Percentiles rank a stretch among this genome's conserved stretches.
These are phyloP conservation scores for Dendrolimus houi DNA, from an alignment of 2,888 invertebrate genomes.

Conservation along the genomic window DNA sequence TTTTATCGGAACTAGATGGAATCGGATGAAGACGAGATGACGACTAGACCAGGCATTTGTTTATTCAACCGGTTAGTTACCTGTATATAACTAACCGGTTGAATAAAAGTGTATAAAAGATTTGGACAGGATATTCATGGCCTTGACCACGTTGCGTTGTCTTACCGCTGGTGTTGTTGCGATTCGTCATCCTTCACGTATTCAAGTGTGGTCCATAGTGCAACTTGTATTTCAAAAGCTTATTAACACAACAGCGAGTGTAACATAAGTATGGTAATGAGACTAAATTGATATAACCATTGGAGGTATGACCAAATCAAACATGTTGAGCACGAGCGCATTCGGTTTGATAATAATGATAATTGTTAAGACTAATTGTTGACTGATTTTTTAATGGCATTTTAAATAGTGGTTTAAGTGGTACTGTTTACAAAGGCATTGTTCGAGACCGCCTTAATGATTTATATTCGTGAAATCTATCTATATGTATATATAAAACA, in stretches of 20 bases:
- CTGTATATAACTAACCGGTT: too few species aligned
- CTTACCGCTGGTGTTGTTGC: not conserved
- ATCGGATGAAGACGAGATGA: too few species aligned
- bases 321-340: constrained; percentile 35
- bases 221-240: constrained; percentile 12
- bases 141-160: too few species aligned
- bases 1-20: too few species aligned
- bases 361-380: constrained; percentile 44
- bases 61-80: too few species aligned
- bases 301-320: constrained; percentile 41
- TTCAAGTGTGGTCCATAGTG: constrained; percentile 30
- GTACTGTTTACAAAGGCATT: too few species aligned
- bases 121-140: too few species aligned
- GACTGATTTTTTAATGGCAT: constrained; percentile 1
- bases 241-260: constrained; percentile 6
- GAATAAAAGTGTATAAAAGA: too few species aligned
- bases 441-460: too few species aligned
- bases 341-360: constrained; percentile 33
- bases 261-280: constrained; percentile 29
- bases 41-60: too few species aligned
- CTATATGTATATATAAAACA: too few species aligned
- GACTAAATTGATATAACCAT: constrained; percentile 55
- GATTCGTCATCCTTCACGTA: not conserved
- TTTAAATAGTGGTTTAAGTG: not conserved
- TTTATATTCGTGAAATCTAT: too few species aligned